Percentiles rank a stretch among this genome's conserved stretches.
Conservation (phyloP, 2,797 vertebrate genomes). For the Oreochromis mossambicus region DNA sequence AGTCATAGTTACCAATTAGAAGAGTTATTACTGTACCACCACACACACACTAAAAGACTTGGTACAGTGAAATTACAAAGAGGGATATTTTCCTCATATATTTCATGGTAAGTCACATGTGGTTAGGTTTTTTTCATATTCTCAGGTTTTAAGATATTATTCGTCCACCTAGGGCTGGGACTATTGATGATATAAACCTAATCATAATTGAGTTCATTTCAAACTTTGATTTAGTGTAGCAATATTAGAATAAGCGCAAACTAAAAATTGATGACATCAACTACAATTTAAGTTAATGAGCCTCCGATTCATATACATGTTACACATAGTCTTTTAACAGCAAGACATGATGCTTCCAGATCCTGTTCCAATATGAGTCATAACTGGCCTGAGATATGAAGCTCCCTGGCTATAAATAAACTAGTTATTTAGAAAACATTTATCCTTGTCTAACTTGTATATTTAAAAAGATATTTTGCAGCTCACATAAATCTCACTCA, state of each 20-base stretch:
- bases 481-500: neutral
- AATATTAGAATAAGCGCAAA: neutral
- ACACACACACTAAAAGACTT: neutral
- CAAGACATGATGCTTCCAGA: neutral
- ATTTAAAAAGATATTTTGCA: neutral
- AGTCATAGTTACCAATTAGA: slow-evolving; percentile 14
- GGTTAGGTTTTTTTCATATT: neutral
- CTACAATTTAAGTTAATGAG: neutral
- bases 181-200: neutral
- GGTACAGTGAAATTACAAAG: neutral
- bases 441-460: neutral
- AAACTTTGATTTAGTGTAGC: neutral
- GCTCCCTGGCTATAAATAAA: neutral
- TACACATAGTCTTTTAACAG: neutral
- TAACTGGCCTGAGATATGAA: neutral
- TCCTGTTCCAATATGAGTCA: neutral
- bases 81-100: neutral
- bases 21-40: neutral
- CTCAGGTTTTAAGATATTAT: neutral
- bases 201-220: neutral
- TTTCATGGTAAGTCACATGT: neutral
- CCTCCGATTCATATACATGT: neutral
- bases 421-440: neutral
- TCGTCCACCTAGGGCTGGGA: neutral
- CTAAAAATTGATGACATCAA: neutral